phyloP scores from a whole-genome alignment of 92 coral and sea anemone genomes.

The Actinernus sp. region DNA sequence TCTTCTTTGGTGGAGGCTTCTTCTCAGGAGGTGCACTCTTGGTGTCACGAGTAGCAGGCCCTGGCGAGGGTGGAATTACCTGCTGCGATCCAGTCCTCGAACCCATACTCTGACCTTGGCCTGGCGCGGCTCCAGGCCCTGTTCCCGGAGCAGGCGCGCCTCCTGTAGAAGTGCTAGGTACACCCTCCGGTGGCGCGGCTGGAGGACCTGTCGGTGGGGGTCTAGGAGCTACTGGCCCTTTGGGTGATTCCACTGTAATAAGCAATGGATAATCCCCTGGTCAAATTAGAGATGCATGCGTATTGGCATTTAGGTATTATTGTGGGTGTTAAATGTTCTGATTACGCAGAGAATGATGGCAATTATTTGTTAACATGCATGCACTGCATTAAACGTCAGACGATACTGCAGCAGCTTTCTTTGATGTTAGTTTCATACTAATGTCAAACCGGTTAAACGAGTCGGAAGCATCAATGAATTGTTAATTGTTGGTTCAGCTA shows the following conservation, averaged over 20 bases:
- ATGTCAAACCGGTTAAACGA: too few species aligned
- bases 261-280: constrained; percentile 1
- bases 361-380: too few species aligned
- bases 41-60: constrained; percentile 25
- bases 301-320: too few species aligned
- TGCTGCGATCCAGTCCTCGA: constrained; percentile 17
- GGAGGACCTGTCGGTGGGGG: constrained; percentile 22
- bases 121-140: background rate
- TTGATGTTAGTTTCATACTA: too few species aligned
- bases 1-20: constrained; percentile 7
- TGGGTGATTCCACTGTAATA: constrained; percentile 33
- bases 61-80: constrained; percentile 44
- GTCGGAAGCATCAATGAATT: too few species aligned
- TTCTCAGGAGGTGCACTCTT: background rate
- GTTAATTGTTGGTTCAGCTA: too few species aligned
- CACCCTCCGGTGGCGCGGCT: constrained; percentile 8
- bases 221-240: constrained; percentile 10
- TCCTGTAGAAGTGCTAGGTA: constrained; percentile 18
- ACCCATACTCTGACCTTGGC: constrained; percentile 15
- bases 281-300: background rate
- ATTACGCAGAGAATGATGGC: too few species aligned
- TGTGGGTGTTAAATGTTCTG: too few species aligned
- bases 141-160: constrained; percentile 32
- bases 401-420: too few species aligned
- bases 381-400: too few species aligned